Evolutionary conservation across 2,888 invertebrate species (phyloP), one percentile per base, ranked within the genome.

Genomic region (Ophonus ardosiacus): DNA sequence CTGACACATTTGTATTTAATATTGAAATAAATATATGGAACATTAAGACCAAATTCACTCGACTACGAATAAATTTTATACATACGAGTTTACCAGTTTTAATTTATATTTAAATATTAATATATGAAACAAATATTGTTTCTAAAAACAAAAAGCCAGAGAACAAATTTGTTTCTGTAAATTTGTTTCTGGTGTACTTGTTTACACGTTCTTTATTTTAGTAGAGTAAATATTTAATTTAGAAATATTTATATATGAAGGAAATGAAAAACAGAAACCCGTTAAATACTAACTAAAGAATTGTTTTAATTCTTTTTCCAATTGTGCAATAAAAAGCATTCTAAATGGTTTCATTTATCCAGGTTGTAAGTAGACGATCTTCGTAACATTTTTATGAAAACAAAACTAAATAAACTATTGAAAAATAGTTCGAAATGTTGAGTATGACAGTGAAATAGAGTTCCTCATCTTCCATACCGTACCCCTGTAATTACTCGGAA

Each of bases 401-500:
- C 40, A 31, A 51, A 21, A 81, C 51, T 21, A 81, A 81, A 81
- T 68, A n/a, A 68, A 65, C 81, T 21, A 24, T 43, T 81, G 81
- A 81, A 81, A 81, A 81, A 81, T 81, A 63, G 18, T 43, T n/a
- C n/a, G 56, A 68, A 65, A 81, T 63, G 51, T 51, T 17, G n/a
- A 18, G 13, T 81, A 63, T 81, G 81, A 81, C 81, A 81, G 81
- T 81, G 51, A 81, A 81, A 81, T 81, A 81, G 10, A 38, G 65
- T 68, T 81, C 24, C 65, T 81, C 81, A 81, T 81, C 81, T 81
- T 68, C 81, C 24, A 51, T 78, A 18, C 56, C 21, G 76, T 78
- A 78, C 56, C 76, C 81, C 43, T 38, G 81, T 81, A 81, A 81
- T 81, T 81, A 81, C 81, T 65, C 68, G 81, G 65, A 81, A 81